Evolutionary conservation across 2,113 vertebrate genomes (phyloP), one percentile per base, ranked within the genome.

Genomic region (Mormoops blainvillei): DNA sequence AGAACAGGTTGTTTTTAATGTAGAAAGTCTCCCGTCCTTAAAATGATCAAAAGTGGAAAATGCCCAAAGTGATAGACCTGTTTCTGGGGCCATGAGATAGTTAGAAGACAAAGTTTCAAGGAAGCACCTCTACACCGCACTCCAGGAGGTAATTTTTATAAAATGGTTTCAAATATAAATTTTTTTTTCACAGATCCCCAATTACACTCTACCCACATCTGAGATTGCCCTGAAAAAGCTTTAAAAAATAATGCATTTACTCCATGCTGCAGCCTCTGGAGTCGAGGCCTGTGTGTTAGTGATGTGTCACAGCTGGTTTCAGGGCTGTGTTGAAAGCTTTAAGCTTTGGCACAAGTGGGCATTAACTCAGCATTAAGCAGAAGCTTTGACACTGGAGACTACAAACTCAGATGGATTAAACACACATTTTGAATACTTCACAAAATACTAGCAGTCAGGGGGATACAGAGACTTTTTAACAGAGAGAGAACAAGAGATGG

Each of bases 301-400:
- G 95, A 97, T 92, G 91, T 96, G 91, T 98, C 85, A 54, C 96
- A 98, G 96, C 89, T 98, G 89, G 65, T 97, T 98, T 96, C 88
- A 65, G 73, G 63, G 93, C 28, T 2, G 26, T 0, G 19, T 67
- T 97, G 97, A 97, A 97, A 97, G 92, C 94, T 97, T 98, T 95
- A 95, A 89, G 94, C 90, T 97, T 97, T 98, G 97, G 83, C 97
- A 97, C 76, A 45, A 94, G 50, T 0, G 4, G 97, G 96, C 94
- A 97, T 94, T 98, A 97, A 91, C 28, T 58, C 78, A 90, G 94
- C 88, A 97, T 97, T 95, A 97, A 97, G 81, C 78, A 96, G 94
- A 95, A 65, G 71, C 1, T 97, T 97, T 97, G 95, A 97, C 84
- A 58, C 76, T 26, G 48, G 48, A 87, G 84, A 93, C 54, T 88